phyloP scores from a whole-genome alignment of 2,113 vertebrate genomes.

The Trochalopteron elliotii region DNA sequence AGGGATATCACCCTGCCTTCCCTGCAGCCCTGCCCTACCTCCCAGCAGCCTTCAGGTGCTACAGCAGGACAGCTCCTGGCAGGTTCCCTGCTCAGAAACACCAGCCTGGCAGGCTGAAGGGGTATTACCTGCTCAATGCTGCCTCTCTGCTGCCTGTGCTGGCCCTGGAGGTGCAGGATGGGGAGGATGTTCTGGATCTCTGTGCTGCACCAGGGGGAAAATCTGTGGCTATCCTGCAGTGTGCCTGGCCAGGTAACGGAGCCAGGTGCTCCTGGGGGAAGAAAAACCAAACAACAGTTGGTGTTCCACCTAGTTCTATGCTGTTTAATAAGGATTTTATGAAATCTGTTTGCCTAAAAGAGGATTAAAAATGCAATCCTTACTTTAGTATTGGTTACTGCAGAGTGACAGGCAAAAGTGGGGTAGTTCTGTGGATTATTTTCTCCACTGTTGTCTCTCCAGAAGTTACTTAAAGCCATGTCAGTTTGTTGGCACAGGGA shows the following conservation, averaged over 20 bases:
- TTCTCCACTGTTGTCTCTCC: background rate
- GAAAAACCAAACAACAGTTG: accelerated
- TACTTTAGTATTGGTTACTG: background rate
- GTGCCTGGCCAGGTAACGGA: slow-evolving; percentile 82
- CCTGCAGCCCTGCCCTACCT: slow-evolving; percentile 42
- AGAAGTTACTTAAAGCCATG: background rate
- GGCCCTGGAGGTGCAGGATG: slow-evolving; percentile 82
- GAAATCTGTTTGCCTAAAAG: background rate
- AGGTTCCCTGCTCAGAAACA: slow-evolving; percentile 85
- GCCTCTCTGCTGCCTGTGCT: slow-evolving; percentile 91
- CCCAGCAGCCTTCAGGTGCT: slow-evolving; percentile 79
- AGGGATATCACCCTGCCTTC: slow-evolving; percentile 79
- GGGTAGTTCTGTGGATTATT: background rate
- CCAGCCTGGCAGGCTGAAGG: slow-evolving; percentile 82
- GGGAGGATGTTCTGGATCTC: slow-evolving; percentile 88
- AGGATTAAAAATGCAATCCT: background rate
- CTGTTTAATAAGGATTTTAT: background rate
- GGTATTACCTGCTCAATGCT: slow-evolving; percentile 91
- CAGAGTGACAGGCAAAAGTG: background rate
- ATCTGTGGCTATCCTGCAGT: slow-evolving; percentile 86
- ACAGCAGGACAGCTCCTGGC: slow-evolving; percentile 68
- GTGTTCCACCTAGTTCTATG: background rate
- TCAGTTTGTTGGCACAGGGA: background rate
- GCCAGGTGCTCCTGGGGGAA: background rate
- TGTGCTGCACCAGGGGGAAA: slow-evolving; percentile 97